Evolutionary conservation across 35 echinoderm and acorn worm species (phyloP).

Genomic region (Diadema setosum): DNA sequence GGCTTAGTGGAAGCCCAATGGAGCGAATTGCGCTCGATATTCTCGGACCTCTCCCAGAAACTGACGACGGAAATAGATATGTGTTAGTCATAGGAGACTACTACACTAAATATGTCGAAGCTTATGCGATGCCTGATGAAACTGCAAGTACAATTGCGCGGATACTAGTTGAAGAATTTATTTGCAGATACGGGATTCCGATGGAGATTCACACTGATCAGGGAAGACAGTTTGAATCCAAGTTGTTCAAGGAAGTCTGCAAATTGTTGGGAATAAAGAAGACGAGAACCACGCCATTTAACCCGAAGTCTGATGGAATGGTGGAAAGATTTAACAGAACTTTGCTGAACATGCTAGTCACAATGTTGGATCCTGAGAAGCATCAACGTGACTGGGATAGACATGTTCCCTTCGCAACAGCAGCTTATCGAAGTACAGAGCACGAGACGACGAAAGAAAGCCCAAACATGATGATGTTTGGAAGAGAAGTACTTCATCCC

Average conservation of each 20-base stretch:
- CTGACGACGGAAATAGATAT: constrained; percentile 19
- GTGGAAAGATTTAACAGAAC: constrained; percentile 10
- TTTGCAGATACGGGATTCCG: constrained; percentile 51
- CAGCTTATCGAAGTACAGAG: constrained; percentile 16
- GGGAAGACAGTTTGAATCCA: constrained; percentile 42
- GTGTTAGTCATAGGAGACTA: constrained; percentile 49
- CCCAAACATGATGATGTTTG: constrained; percentile 70
- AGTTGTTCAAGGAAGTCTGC: constrained; percentile 38
- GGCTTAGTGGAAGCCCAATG: neutral
- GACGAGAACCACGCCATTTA: no score
- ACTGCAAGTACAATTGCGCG: constrained; percentile 28
- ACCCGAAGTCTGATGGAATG: constrained; percentile 48
- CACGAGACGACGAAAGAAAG: constrained; percentile 46
- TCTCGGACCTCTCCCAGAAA: constrained; percentile 32
- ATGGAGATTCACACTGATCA: constrained; percentile 49
- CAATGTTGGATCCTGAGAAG: constrained; percentile 31
- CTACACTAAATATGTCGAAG: constrained; percentile 53
- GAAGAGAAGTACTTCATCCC: constrained; percentile 38
- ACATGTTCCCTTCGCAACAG: constrained; percentile 8
- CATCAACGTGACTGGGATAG: constrained; percentile 41
- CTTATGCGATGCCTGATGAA: constrained; percentile 29
- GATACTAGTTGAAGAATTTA: constrained; percentile 35
- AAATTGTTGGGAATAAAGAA: constrained; percentile 20
- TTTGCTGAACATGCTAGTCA: neutral
- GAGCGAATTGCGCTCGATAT: constrained; percentile 48